A percentile compares a stretch with the other conserved stretches of the same genome.
phyloP scores from a whole-genome alignment of 1,140 invertebrate genomes.

The Drosophila azteca region DNA sequence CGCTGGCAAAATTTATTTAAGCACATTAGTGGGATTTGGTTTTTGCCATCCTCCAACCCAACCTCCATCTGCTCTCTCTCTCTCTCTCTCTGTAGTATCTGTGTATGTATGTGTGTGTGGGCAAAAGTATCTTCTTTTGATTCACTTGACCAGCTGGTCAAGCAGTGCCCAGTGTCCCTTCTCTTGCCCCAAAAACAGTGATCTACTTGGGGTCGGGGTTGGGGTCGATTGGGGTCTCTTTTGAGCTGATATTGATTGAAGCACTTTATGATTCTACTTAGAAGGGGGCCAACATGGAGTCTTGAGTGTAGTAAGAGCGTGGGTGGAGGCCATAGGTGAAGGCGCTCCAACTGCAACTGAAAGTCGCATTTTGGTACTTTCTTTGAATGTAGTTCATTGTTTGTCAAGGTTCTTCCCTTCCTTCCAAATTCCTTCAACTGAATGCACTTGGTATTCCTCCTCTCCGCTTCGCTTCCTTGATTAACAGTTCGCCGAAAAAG shows the following conservation, averaged over 20 bases:
- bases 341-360: no score
- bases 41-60: conserved; percentile 48
- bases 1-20: conserved; percentile 84
- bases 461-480: not conserved
- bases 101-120: conserved; percentile 12
- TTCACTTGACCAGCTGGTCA: conserved; percentile 59
- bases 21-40: conserved; percentile 83
- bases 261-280: conserved; percentile 18
- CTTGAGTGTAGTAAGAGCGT: no score
- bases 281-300: no score
- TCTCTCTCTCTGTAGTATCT: conserved; percentile 14
- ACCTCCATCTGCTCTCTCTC: no score
- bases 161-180: conserved; percentile 13
- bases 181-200: not conserved
- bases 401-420: no score
- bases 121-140: conserved; percentile 24
- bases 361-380: no score
- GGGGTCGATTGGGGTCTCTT: conserved; percentile 37
- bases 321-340: no score
- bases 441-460: not conserved
- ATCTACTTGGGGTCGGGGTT: no score
- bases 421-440: not conserved
- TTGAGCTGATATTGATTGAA: conserved; percentile 68
- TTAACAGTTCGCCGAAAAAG: not conserved
- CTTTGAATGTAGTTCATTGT: no score